A percentile compares a stretch with the other conserved stretches of the same genome.
phyloP scores from a whole-genome alignment of 2,888 invertebrate species.

The Amaurobius ferox region DNA sequence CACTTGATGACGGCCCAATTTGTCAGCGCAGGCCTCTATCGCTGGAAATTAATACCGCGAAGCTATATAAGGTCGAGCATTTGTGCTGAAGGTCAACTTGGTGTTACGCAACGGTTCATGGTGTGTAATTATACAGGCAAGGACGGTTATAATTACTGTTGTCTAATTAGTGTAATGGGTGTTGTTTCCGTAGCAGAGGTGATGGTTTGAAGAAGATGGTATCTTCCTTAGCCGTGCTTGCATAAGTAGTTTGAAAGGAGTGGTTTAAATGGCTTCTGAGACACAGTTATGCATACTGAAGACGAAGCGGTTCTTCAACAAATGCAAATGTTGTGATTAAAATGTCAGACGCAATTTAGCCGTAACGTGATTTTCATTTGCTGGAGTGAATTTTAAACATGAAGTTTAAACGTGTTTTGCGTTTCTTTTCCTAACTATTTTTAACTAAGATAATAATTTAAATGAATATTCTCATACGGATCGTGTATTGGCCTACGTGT shows the following conservation, averaged over 20 bases:
- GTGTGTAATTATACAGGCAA: not conserved
- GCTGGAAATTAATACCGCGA: constrained; percentile 50
- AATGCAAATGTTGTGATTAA: too few relatives aligned
- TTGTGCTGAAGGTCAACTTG: constrained; percentile 19
- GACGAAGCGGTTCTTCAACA: too few relatives aligned
- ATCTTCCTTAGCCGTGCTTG: not conserved
- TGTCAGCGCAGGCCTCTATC: constrained; percentile 62
- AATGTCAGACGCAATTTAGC: too few relatives aligned
- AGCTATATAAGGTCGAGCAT: constrained; percentile 48
- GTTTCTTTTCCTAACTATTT: too few relatives aligned
- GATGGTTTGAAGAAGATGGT: not conserved
- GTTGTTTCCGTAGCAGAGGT: not conserved
- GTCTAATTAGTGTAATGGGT: constrained; percentile 18
- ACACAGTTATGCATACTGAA: too few relatives aligned
- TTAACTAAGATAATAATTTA: too few relatives aligned
- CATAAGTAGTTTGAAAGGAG: constrained; percentile 7
- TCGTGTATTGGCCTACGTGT: too few relatives aligned
- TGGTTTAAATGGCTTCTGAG: not conserved
- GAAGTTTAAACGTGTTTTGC: too few relatives aligned
- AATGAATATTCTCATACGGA: too few relatives aligned
- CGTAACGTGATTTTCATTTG: too few relatives aligned
- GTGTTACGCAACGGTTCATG: not conserved
- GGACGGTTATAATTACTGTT: not conserved
- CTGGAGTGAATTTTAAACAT: too few relatives aligned
- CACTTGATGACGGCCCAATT: constrained; percentile 67